Conservation (phyloP, 2,113 vertebrate genomes). For the Tragelaphus scriptus region DNA sequence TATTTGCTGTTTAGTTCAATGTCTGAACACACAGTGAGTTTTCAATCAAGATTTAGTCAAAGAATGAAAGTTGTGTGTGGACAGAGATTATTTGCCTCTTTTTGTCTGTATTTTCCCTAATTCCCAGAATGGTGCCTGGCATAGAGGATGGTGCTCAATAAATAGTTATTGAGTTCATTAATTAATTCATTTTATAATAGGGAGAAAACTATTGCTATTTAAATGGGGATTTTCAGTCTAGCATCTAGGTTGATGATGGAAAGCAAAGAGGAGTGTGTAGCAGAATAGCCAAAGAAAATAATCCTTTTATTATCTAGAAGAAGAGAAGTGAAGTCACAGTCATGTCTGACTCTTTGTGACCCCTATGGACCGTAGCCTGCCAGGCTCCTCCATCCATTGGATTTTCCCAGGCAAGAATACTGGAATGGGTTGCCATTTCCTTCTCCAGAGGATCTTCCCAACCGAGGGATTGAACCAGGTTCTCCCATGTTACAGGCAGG, state of each 20-base stretch:
- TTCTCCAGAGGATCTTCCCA: neutral
- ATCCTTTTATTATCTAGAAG: neutral
- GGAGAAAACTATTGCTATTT: neutral
- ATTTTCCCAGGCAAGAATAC: neutral
- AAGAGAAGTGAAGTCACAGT: neutral
- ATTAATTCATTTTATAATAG: neutral
- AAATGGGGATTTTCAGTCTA: neutral
- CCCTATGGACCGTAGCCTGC: neutral
- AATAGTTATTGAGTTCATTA: neutral
- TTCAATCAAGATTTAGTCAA: neutral
- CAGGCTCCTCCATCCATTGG: neutral
- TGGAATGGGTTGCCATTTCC: neutral
- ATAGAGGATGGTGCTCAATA: neutral
- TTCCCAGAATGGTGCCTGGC: neutral
- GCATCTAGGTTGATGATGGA: neutral
- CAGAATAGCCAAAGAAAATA: neutral
- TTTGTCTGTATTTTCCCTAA: neutral
- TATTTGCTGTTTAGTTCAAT: neutral
- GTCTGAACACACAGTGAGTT: neutral
- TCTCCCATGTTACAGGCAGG: neutral
- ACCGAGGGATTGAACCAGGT: neutral
- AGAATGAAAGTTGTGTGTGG: neutral
- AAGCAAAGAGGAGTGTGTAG: neutral
- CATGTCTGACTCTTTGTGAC: rapidly evolving
- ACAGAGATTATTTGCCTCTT: neutral